A percentile compares a stretch with the other conserved stretches of the same genome.
phyloP scores from a whole-genome alignment of 2,113 vertebrate genomes.

The Sinocyclocheilus rhinocerous region DNA sequence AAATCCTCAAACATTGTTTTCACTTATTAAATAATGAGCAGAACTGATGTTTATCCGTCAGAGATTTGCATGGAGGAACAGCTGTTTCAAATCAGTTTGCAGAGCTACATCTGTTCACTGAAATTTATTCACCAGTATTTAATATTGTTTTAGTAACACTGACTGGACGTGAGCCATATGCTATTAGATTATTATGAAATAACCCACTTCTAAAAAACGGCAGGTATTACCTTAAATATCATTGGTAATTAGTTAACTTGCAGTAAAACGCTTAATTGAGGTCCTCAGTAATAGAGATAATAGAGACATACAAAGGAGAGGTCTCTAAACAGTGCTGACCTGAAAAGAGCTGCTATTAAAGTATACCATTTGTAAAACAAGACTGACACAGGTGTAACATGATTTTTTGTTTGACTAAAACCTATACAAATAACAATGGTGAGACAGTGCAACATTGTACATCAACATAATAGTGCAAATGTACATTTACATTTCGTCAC shows the following conservation, averaged over 20 bases:
- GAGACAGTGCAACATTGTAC: neutral
- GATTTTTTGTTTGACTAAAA: neutral
- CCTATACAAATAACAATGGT: neutral
- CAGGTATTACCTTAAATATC: neutral
- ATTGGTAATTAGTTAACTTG: neutral
- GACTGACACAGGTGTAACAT: neutral
- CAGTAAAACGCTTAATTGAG: slow-evolving; percentile 1
- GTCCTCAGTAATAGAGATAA: neutral
- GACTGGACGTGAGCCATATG: slow-evolving; percentile 6
- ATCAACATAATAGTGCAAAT: neutral
- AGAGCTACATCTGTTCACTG: neutral
- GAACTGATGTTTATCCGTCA: neutral
- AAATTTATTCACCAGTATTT: neutral
- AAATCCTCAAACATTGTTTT: neutral
- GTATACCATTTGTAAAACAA: neutral
- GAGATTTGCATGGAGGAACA: neutral
- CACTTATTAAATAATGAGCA: neutral
- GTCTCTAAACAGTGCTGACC: neutral
- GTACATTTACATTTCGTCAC: neutral
- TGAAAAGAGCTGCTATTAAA: neutral
- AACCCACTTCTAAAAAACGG: no score
- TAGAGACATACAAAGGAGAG: neutral
- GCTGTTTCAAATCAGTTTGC: neutral
- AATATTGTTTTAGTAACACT: neutral
- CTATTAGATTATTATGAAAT: neutral